Evolutionary conservation across 1,140 invertebrate species (phyloP).

Genomic region (Lineus longissimus): DNA sequence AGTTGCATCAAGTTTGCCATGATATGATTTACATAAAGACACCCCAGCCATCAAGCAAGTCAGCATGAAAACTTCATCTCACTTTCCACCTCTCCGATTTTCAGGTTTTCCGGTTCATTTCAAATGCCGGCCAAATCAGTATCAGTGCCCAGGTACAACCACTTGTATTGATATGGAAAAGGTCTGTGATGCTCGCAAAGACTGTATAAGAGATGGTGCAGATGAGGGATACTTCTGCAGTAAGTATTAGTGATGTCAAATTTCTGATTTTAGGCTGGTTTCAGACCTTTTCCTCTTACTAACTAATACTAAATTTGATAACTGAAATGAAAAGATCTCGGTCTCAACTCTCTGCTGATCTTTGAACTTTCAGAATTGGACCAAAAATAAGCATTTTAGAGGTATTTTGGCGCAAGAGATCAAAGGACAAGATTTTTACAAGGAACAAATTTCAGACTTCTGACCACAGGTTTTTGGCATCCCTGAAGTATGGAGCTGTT

Average conservation of each 20-base stretch:
- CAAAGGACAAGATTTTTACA: neutral
- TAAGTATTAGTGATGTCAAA: constrained; percentile 17
- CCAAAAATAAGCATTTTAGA: too few relatives aligned
- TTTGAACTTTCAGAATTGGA: too few relatives aligned
- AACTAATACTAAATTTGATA: neutral
- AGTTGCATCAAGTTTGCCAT: too few relatives aligned
- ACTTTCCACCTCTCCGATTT: constrained; percentile 1
- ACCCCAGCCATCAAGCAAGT: neutral
- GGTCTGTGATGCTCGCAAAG: constrained; percentile 25
- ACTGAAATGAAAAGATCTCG: neutral
- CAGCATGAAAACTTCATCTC: neutral
- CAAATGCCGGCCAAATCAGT: constrained; percentile 28
- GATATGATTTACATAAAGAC: too few relatives aligned
- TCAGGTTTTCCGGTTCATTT: constrained; percentile 25
- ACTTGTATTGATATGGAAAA: constrained; percentile 24
- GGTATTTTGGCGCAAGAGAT: neutral
- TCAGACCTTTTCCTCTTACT: neutral
- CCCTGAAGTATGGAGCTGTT: neutral
- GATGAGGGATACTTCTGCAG: constrained; percentile 31
- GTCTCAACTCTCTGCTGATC: neutral
- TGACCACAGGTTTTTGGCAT: neutral
- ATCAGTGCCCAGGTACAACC: constrained; percentile 24
- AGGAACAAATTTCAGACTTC: neutral
- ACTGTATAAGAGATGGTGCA: constrained; percentile 24
- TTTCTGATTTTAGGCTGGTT: neutral